Evolutionary conservation across 2,888 invertebrate genomes (phyloP).

Genomic region (Rhagonycha lutea): DNA sequence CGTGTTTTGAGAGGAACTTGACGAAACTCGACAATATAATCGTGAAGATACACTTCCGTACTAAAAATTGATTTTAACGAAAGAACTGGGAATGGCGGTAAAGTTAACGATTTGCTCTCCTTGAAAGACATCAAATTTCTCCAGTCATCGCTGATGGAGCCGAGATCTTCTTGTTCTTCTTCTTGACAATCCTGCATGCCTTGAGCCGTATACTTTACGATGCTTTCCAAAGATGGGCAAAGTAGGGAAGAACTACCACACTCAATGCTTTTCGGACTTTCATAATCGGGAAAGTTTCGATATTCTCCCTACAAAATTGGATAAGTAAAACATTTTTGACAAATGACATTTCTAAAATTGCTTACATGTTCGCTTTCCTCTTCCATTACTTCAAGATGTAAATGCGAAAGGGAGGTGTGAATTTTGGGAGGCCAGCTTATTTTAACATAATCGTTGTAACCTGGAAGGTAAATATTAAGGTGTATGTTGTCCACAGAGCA

Average conservation of each 20-base stretch:
- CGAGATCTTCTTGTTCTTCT: neutral
- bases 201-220: neutral
- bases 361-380: neutral
- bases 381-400: neutral
- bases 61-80: constrained; percentile 16
- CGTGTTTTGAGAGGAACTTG: constrained; percentile 40
- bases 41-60: constrained; percentile 26
- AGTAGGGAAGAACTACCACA: neutral
- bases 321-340: neutral
- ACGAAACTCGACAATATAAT: constrained; percentile 34
- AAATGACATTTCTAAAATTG: neutral
- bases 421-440: constrained; percentile 40
- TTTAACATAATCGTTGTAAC: constrained; percentile 32
- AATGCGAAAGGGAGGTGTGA: neutral
- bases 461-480: constrained; percentile 49
- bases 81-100: neutral
- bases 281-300: neutral
- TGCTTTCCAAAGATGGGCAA: neutral
- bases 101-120: neutral
- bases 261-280: neutral
- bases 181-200: neutral
- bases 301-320: neutral
- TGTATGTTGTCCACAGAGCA: constrained; percentile 48
- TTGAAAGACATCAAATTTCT: neutral
- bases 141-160: neutral